Evolutionary conservation across 92 coral and sea anemone genomes (phyloP).

Genomic region (Chrysogorgia sp.): DNA sequence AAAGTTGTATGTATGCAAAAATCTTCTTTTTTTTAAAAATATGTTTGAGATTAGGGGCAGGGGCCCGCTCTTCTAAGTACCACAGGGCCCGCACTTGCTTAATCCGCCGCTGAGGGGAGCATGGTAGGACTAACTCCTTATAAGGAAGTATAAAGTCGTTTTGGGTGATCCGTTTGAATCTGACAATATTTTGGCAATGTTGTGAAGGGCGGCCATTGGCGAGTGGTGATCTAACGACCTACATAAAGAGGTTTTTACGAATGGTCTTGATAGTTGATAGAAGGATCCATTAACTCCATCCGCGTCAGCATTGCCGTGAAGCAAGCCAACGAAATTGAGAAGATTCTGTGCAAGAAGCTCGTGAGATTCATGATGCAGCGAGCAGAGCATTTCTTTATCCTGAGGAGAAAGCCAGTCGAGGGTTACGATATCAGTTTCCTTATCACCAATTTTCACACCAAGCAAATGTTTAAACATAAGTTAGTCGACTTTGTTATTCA

Average conservation of each 20-base stretch:
- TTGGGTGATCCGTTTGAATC: no score
- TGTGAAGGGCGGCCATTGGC: no score
- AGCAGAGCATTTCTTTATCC: conserved; percentile 94
- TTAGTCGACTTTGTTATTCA: conserved; percentile 98
- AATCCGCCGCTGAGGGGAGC: no score
- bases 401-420: conserved; percentile 96
- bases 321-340: conserved; percentile 99
- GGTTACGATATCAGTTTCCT: conserved; percentile 99
- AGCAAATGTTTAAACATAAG: conserved; percentile 99
- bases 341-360: conserved; percentile 97
- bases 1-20: no score
- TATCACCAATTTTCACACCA: conserved; percentile 99
- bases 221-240: no score
- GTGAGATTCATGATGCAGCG: conserved; percentile 99
- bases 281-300: conserved; percentile 94
- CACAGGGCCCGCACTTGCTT: no score
- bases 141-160: no score
- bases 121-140: no score
- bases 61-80: no score
- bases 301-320: conserved; percentile 97
- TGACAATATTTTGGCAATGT: no score
- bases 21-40: not conserved
- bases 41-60: no score
- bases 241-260: conserved; percentile 2
- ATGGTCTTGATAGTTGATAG: conserved; percentile 68